Base-by-base conservation (phyloP, 2,888 invertebrate species). In the Caenorhabditis macrosperma region DNA sequence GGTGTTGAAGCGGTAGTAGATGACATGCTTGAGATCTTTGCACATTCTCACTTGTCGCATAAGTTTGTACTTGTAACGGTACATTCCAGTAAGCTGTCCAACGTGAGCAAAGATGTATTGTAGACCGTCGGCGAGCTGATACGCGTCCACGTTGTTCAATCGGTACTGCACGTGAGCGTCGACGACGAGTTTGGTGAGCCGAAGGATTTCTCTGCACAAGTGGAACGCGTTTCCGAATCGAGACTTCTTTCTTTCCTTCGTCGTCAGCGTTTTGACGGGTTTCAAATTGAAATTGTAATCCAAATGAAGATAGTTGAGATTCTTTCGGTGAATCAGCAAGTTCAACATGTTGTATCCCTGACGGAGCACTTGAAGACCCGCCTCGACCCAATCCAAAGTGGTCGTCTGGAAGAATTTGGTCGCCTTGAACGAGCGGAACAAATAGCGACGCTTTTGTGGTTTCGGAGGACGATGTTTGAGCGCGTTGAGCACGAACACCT, bases 281-380 rank as follows among this genome's bases (percentile, higher is more conserved):
- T 99, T 99, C 91, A 99, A 93, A 92, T 99, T 99, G 91, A 99
- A 99, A 92, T 99, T 99, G 92, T 99, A 99, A 92, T 99, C 99
- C 92, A 99, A 93, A 93, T 99, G 99, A 33, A 99, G 93, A 91
- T 99, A 99, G 92, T 99, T 99, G 78, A 99, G 93, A 92, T 99
- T 99, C 92, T 99, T 99, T 81, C 99, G 94, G 92, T 99, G 99
- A 90, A 99, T 99, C 83, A 99, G 93, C 80, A 99, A 93, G 91
- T 99, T 99, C 82, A 99, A 92, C 99, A 99, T 99, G 92, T 99
- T 99, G 92, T 99, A 99, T 2, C 99, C 99, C 92, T 99, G 99
- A 0, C 98, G 93, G 91, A 99, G 98, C 12, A 89, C 92, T 92
- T 99, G 99, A 52, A 99, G 92, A 4, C 99, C 99, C 12, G 97